phyloP scores from a whole-genome alignment of 1,140 invertebrate species.

The Melanaphis sacchari region DNA sequence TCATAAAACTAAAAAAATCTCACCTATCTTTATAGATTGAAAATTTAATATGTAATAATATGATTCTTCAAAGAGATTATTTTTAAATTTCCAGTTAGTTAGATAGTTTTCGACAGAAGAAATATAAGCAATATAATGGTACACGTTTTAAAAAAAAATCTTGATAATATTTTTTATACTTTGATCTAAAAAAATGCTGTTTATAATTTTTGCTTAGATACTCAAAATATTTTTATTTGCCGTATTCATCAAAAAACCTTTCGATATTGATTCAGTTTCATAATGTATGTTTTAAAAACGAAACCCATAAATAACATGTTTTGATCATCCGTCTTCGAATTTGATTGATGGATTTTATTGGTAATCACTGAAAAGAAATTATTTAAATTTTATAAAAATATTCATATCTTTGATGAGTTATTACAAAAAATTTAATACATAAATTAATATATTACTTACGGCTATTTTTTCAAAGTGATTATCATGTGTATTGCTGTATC shows the following conservation, averaged over 20 bases:
- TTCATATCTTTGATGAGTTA: slow-evolving; percentile 4
- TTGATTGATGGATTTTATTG: slow-evolving; percentile 32
- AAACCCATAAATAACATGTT: slow-evolving; percentile 22
- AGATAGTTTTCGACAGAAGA: not conserved
- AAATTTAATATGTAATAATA: not conserved
- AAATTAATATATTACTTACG: not conserved
- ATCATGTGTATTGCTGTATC: not conserved
- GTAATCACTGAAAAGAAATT: not conserved
- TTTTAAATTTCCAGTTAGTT: not conserved
- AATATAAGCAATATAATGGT: not conserved
- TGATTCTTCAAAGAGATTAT: not conserved
- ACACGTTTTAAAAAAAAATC: not conserved
- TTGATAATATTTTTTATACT: not conserved
- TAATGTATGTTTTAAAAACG: not conserved
- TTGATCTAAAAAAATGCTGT: not conserved
- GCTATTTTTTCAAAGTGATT: not conserved
- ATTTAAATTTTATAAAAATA: slow-evolving; percentile 17
- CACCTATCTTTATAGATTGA: not conserved
- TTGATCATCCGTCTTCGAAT: slow-evolving; percentile 23
- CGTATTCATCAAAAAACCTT: slow-evolving; percentile 3
- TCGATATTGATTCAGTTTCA: not conserved
- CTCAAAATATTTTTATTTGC: not conserved
- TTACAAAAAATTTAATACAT: not conserved
- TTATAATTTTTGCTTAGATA: slow-evolving; percentile 13
- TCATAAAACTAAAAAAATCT: not conserved